phyloP scores from a whole-genome alignment of 2,888 invertebrate species.

The Melinaea menophilus region DNA sequence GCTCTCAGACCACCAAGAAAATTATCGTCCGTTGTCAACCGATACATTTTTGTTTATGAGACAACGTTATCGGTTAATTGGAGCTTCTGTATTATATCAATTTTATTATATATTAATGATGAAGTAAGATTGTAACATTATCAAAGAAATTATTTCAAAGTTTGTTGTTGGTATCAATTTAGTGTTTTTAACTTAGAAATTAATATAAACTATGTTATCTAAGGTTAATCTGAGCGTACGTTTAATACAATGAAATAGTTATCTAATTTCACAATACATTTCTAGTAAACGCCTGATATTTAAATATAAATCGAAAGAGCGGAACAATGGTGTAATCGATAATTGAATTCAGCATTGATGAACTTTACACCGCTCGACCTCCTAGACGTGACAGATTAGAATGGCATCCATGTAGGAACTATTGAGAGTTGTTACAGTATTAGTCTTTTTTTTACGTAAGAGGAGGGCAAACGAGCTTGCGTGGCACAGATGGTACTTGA shows the following conservation, averaged over 20 bases:
- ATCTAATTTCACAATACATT: conserved; percentile 73
- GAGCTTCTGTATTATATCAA: conserved; percentile 54
- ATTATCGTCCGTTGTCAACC: conserved; percentile 59
- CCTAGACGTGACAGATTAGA: conserved; percentile 77
- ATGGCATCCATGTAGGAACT: conserved; percentile 59
- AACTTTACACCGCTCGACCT: conserved; percentile 77
- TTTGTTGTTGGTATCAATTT: too few relatives aligned
- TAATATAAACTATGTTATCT: conserved; percentile 31
- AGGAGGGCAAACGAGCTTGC: too few relatives aligned
- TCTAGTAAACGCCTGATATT: conserved; percentile 75
- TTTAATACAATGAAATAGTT: conserved; percentile 63
- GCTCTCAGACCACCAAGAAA: conserved; percentile 68
- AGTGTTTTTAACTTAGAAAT: conserved; percentile 6
- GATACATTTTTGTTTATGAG: conserved; percentile 64
- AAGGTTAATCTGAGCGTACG: conserved; percentile 60
- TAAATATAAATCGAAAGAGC: conserved; percentile 77
- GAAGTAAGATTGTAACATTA: not conserved
- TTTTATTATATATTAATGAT: not conserved
- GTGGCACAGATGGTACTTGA: too few relatives aligned
- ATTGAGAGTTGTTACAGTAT: conserved; percentile 48
- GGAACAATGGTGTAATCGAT: conserved; percentile 77
- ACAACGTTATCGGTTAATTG: conserved; percentile 63
- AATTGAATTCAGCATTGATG: conserved; percentile 78
- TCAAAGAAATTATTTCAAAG: too few relatives aligned
- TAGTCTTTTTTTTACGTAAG: too few relatives aligned